Percentiles rank a stretch among this genome's conserved stretches.
Conservation (phyloP, 2,797 vertebrate genomes). For the Chaetodon trifasciatus region DNA sequence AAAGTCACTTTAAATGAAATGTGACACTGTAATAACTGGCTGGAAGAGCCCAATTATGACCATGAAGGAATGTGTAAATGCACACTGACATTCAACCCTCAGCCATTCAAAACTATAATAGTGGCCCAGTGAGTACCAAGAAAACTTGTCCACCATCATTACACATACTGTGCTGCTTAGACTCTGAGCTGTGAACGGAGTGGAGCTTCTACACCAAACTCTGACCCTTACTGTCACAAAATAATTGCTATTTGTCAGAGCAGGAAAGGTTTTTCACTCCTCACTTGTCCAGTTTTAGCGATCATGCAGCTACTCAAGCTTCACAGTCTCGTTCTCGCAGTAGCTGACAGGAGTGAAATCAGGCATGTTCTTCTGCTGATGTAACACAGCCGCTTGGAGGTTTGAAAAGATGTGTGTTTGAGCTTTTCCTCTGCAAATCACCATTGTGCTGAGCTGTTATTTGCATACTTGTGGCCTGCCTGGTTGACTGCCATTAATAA, state of each 20-base stretch:
- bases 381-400: conserved; percentile 48
- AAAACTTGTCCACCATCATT: conserved; percentile 4
- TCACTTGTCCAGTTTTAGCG: conserved; percentile 4
- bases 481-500: conserved; percentile 23
- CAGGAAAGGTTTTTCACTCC: conserved; percentile 4
- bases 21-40: conserved; percentile 33
- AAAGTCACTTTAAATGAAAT: conserved; percentile 42
- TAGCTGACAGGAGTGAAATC: conserved; percentile 37
- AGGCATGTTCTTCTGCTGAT: conserved; percentile 43
- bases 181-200: not conserved
- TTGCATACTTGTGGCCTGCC: conserved; percentile 15
- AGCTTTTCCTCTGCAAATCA: conserved; percentile 15
- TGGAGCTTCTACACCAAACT: not conserved
- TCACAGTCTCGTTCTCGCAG: conserved; percentile 21
- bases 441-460: conserved; percentile 34
- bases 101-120: conserved; percentile 3
- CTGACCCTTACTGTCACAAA: conserved; percentile 5
- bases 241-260: not conserved
- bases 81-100: conserved; percentile 5
- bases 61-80: conserved; percentile 19
- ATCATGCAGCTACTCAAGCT: conserved; percentile 24
- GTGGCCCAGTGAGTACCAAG: not conserved
- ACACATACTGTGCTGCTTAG: not conserved
- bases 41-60: conserved; percentile 29
- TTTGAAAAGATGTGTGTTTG: conserved; percentile 22